Base-by-base conservation (phyloP, 2,113 vertebrate genomes). In the Triplophysa rosa region DNA sequence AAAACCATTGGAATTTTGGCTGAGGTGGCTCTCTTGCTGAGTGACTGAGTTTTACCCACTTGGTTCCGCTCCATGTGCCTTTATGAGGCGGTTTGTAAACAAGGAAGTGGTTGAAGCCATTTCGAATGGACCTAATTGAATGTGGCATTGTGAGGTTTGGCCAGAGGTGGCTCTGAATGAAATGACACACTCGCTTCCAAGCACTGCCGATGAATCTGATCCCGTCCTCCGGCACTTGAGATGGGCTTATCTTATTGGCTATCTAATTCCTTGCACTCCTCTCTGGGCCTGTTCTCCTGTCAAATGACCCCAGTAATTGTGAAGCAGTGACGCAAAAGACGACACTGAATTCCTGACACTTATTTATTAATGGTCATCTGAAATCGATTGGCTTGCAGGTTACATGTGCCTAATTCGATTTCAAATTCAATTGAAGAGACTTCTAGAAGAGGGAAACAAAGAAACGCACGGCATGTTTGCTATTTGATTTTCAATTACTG, bases 41-140 rank as follows among this genome's bases (percentile, higher is more conserved):
- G 88, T 89, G 90, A 92, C 90, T 91, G 84, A 82, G 90, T 85
- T 83, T 65, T 89, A 87, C 86, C 84, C 66, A 47, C 42, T 67
- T 40, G 64, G 88, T 87, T 87, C 56, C 8, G 11, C 45, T 77
- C 52, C 72, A n/a, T 21, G 59, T 45, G 21, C 52, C 65, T 61
- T 70, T 65, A 81, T 78, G 71, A 74, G 65, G 7, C 19, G 24
- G 59, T 79, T 85, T 90, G 90, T 90, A 90, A 92, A 92, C 90
- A 89, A 86, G 83, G 77, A 87, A 82, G 67, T 59, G 19, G 40
- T 37, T 54, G 78, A 82, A 70, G 23, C 26, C 52, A 45, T 71
- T 84, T 75, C 67, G 54, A 73, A 52, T 49, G 29, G 78, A 12
- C n/a, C 29, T 66, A 49, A 64, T 58, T 80, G 64, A 84, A 79